These are phyloP conservation scores for Clunio marinus DNA, from an alignment of 2,888 invertebrate genomes.

Conservation along the genomic window DNA sequence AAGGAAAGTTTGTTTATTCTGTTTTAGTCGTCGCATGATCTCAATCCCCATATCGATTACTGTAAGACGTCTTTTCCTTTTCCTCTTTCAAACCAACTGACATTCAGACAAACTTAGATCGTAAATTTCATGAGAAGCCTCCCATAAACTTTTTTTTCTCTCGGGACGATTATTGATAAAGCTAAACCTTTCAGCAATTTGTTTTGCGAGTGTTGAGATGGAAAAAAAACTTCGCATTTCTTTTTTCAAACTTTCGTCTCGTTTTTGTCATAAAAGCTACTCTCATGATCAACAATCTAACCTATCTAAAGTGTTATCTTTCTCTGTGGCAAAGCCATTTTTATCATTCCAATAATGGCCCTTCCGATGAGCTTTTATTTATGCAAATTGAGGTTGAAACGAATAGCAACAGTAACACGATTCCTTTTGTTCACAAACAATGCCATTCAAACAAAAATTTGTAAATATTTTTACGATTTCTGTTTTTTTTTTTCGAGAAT, in stretches of 20 bases:
- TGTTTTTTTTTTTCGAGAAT: neutral
- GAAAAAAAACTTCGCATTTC: neutral
- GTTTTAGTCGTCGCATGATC: neutral
- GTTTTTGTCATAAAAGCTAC: neutral
- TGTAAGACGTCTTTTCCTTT: neutral
- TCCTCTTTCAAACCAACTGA: constrained; percentile 10
- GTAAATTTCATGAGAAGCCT: constrained; percentile 29
- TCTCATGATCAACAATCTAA: no score
- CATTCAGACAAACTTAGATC: constrained; percentile 36
- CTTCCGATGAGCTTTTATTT: neutral
- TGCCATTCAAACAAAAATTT: constrained; percentile 8
- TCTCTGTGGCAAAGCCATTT: no score
- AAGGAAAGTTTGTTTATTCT: constrained; percentile 10
- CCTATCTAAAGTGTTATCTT: no score
- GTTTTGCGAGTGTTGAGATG: constrained; percentile 12
- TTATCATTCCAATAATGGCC: neutral
- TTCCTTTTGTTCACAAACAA: neutral
- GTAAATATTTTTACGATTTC: constrained; percentile 28
- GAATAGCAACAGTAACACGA: neutral
- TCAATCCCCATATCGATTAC: constrained; percentile 37
- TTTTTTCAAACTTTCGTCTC: neutral
- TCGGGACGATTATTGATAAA: constrained; percentile 38
- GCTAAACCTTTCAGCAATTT: constrained; percentile 37
- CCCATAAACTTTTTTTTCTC: constrained; percentile 11
- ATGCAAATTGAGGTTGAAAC: neutral